A percentile compares a stretch with the other conserved stretches of the same genome.
phyloP scores from a whole-genome alignment of 2,888 invertebrate genomes.

The Tipula confusa region DNA sequence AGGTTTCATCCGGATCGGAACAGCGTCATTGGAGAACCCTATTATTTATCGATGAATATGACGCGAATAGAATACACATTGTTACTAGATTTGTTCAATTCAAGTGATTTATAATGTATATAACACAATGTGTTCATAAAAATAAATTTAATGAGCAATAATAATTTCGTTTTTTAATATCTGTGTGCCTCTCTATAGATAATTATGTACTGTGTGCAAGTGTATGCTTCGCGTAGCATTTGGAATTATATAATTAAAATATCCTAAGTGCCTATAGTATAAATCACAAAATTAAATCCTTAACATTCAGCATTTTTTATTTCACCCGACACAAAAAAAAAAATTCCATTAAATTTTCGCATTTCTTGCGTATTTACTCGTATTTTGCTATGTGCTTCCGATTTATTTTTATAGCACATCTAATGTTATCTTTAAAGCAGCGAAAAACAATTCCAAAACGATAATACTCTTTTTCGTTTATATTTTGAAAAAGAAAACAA shows the following conservation, averaged over 20 bases:
- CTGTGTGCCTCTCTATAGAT: neutral
- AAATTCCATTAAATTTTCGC: constrained; percentile 14
- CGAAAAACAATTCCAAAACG: neutral
- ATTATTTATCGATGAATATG: no score
- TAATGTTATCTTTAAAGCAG: constrained; percentile 25
- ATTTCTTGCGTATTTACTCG: neutral
- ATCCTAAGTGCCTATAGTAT: neutral
- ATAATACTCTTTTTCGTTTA: no score
- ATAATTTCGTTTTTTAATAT: no score
- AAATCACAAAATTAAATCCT: neutral
- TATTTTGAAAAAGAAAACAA: neutral
- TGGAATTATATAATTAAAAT: neutral
- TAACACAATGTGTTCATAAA: neutral
- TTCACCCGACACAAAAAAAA: neutral
- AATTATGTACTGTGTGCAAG: neutral
- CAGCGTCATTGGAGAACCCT: no score
- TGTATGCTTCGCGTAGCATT: neutral
- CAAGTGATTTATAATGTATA: neutral
- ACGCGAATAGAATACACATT: neutral
- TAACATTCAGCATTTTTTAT: neutral
- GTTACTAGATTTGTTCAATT: neutral
- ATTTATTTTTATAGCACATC: constrained; percentile 12
- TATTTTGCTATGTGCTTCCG: neutral
- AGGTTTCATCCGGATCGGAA: no score
- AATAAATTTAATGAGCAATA: neutral